Evolutionary conservation across 2,888 invertebrate species (phyloP), one percentile per base, ranked within the genome.

Genomic region (Julus scanicus): DNA sequence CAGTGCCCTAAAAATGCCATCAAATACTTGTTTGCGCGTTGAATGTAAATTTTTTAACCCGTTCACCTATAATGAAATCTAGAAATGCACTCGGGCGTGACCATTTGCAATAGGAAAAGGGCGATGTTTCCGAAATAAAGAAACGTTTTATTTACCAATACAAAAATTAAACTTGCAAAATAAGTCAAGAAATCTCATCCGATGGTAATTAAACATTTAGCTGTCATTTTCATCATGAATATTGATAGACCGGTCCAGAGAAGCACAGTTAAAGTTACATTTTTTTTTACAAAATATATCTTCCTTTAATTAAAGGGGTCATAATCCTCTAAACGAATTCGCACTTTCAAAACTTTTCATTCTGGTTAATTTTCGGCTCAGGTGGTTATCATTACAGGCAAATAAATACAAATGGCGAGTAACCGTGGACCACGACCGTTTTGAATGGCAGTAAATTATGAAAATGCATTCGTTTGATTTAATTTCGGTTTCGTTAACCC

Each of bases 301-400:
- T n/a, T n/a, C n/a, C n/a, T n/a, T n/a, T 6, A 63, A 63, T 63
- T 15, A 8, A 5, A 53, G 20, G 63, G 63, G n/a, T 63, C 63
- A 63, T 3, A 63, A 63, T 63, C 63, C 63, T 63, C 63, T 4
- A 63, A 63, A 63, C 4, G 20, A 63, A 63, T 20, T 63, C 63
- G 5, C n/a, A 63, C 63, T 63, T 63, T 63, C 63, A 20, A 63
- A 63, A 63, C 63, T 63, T 63, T 63, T 63, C 63, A 63, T 63
- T 63, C 63, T 6, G 20, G 63, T 63, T 9, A 63, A n/a, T 63
- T 63, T 63, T 6, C 11, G 63, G 6, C 63, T 20, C 9, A n/a
- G 57, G 49, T 49, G 49, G 13, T 11, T 49, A 49, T 49, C 13
- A 8, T 8, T n/a, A n/a, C n/a, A n/a, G n/a, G n/a, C n/a, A n/a